Evolutionary conservation across 2,113 vertebrate genomes (phyloP), one percentile per base, ranked within the genome.

Genomic region (Callospermophilus lateralis): DNA sequence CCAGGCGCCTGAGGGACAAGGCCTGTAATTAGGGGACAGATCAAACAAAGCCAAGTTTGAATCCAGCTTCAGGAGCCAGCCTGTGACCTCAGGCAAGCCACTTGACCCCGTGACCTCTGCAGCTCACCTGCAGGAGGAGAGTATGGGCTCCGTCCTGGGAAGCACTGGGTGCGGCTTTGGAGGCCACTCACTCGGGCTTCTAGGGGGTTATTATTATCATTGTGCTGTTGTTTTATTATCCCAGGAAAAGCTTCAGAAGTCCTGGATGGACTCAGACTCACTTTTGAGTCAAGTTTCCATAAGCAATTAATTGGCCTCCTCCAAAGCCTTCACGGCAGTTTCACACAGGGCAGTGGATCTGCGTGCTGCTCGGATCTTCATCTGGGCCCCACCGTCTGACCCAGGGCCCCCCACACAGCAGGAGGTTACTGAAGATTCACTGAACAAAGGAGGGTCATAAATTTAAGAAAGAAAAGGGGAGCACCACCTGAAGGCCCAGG

Each of bases 91-190:
- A 0, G 39, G 37, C 48, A 89, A 51, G 42, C 65, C 78, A 13
- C 68, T 34, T 58, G 70, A 67, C 65, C 79, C 73, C 58, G n/a
- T 32, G 76, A 72, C 93, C 77, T 87, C 72, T 19, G 19, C 1
- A 3, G 32, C 61, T n/a, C 73, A 4, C 51, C 81, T 92, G 39
- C 95, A 8, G 42, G 83, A 53, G 26, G 68, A 3, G 13, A 1
- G 19, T 61, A 48, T 2, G 45, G 55, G 24, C 73, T 90, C 15
- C 4, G 32, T 51, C 42, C 58, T 10, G 26, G 1, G 70, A 63
- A 68, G 51, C 37, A 1, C 30, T 32, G 28, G 0, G 4, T 0
- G 4, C 0, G 13, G 24, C 22, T n/a, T 30, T 0, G 0, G 28
- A 19, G 28, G 22, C 39, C 76, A 0, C 15, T 8, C 22, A 6